Evolutionary conservation across 2,888 invertebrate genomes (phyloP).

Genomic region (Pachymerium ferrugineum): DNA sequence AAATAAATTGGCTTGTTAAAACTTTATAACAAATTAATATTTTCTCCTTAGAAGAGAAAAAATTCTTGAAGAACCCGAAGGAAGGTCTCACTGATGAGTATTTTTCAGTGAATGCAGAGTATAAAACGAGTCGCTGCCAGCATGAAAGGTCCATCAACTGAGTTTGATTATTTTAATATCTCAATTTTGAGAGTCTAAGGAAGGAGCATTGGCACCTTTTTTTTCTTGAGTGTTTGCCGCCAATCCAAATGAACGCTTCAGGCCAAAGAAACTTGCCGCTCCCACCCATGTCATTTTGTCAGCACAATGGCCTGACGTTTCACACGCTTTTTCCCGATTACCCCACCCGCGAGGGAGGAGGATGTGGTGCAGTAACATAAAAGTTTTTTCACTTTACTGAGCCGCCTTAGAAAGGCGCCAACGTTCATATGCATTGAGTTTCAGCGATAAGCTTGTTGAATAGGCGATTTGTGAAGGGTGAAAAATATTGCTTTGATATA

Average conservation of each 20-base stretch:
- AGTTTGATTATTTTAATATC: slow-evolving; percentile 8
- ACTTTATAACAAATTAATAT: no score
- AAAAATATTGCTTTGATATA: background rate
- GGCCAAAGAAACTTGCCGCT: background rate
- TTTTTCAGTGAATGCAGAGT: background rate
- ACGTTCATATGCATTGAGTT: background rate
- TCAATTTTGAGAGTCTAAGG: background rate
- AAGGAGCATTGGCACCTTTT: background rate
- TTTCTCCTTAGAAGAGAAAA: background rate
- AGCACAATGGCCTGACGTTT: slow-evolving; percentile 8
- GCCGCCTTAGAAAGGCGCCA: background rate
- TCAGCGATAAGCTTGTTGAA: slow-evolving; percentile 6
- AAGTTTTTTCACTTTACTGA: slow-evolving; percentile 13
- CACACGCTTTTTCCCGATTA: slow-evolving; percentile 13
- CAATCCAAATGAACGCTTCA: background rate
- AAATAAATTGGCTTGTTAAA: no score
- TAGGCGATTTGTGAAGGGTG: background rate
- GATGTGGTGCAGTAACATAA: slow-evolving; percentile 4
- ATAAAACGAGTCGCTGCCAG: background rate
- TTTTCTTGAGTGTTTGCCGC: background rate
- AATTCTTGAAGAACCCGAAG: background rate
- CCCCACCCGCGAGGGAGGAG: slow-evolving; percentile 8
- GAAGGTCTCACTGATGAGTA: background rate
- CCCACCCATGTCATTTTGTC: slow-evolving; percentile 4
- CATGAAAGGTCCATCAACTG: slow-evolving; percentile 2